These are phyloP conservation scores for Carcharodon carcharias DNA, from an alignment of 2,797 vertebrate species.

Conservation along the genomic window DNA sequence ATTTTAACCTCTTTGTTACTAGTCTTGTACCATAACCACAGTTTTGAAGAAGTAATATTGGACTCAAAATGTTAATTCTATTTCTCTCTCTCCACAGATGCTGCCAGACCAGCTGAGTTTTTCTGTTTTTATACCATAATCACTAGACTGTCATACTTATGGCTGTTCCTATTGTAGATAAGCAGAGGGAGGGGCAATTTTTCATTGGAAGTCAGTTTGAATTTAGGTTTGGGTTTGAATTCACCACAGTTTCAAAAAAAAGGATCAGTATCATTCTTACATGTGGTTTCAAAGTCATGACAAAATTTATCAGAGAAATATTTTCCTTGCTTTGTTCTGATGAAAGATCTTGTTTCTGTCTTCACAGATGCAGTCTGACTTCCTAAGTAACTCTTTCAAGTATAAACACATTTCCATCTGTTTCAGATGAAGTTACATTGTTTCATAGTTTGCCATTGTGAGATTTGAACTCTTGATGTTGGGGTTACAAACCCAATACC, in stretches of 20 bases:
- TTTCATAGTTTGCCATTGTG: too few relatives aligned
- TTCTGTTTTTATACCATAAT: not conserved
- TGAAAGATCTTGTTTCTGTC: not conserved
- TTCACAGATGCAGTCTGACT: not conserved
- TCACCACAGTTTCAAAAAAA: not conserved
- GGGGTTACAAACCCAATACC: too few relatives aligned
- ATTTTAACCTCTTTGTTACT: not conserved
- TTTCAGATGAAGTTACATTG: too few relatives aligned
- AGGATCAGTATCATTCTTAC: not conserved
- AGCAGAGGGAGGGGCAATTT: not conserved
- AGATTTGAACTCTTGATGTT: too few relatives aligned
- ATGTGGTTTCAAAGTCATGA: not conserved
- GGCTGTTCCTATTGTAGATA: not conserved
- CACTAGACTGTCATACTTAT: not conserved
- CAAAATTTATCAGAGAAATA: not conserved
- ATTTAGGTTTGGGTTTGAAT: not conserved
- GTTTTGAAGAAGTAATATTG: too few relatives aligned
- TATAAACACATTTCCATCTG: too few relatives aligned
- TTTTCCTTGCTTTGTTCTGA: not conserved
- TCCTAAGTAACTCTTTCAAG: too few relatives aligned
- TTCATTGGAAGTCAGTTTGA: not conserved
- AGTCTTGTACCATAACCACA: not conserved
- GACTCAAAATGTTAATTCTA: too few relatives aligned
- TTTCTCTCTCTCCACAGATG: too few relatives aligned
- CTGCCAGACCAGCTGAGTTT: too few relatives aligned